These are phyloP conservation scores for Vidua chalybeata DNA, from an alignment of 2,113 vertebrate genomes.

Conservation along the genomic window DNA sequence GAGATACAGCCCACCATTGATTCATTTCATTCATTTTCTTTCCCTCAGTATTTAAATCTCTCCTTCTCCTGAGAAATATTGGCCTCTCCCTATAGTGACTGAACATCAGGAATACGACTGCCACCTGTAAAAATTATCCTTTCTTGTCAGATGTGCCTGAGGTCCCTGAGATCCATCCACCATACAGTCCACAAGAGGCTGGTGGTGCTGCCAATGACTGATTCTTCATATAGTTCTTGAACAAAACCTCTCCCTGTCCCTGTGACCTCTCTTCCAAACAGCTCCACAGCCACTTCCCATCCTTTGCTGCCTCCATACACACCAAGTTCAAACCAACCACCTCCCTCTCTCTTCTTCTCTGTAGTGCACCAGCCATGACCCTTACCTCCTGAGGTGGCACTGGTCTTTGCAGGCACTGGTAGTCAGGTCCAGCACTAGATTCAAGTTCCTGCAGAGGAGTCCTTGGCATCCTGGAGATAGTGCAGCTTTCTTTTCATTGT, in stretches of 20 bases:
- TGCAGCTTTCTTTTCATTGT: not conserved
- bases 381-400: not conserved
- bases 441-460: not conserved
- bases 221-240: not conserved
- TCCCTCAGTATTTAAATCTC: not conserved
- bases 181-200: not conserved
- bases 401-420: not conserved
- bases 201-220: not conserved
- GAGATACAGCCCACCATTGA: not conserved
- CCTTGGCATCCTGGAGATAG: not conserved
- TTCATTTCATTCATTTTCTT: not conserved
- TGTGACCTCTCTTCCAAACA: not conserved
- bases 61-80: not conserved
- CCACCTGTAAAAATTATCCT: not conserved
- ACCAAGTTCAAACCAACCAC: not conserved
- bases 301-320: not conserved
- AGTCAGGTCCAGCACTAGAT: not conserved
- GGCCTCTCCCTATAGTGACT: not conserved
- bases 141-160: not conserved
- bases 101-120: not conserved
- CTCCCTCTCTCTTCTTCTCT: not conserved
- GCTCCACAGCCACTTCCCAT: not conserved
- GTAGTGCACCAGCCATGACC: accelerated
- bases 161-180: not conserved
- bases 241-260: not conserved